Evolutionary conservation across 2,888 invertebrate genomes (phyloP).

Genomic region (Flexamia atlantica): DNA sequence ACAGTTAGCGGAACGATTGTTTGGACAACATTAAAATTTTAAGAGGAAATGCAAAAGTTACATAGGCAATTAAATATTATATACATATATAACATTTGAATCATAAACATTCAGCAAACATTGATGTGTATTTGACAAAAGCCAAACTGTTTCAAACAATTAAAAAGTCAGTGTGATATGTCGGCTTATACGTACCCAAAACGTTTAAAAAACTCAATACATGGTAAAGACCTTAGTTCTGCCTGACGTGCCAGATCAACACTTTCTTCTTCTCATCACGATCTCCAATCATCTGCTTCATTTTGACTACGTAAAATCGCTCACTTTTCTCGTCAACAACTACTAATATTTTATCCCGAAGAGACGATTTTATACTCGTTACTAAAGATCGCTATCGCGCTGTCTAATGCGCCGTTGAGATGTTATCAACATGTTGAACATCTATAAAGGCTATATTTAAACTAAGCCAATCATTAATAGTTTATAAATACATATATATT

Average conservation of each 20-base stretch:
- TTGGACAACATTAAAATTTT: no score
- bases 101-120: no score
- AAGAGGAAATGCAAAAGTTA: no score
- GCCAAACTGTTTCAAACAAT: no score
- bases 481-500: neutral
- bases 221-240: neutral
- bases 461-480: neutral
- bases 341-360: no score
- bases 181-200: slow-evolving; percentile 24
- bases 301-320: neutral
- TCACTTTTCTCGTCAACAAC: neutral
- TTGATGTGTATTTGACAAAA: no score
- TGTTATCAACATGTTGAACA: neutral
- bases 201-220: neutral
- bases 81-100: no score
- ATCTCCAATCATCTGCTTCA: slow-evolving; percentile 39
- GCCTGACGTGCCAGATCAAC: slow-evolving; percentile 43
- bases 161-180: no score
- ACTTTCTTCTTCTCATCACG: slow-evolving; percentile 51
- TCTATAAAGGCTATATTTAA: neutral
- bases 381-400: neutral
- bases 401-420: neutral
- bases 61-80: no score
- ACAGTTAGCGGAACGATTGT: no score
- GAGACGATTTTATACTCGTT: neutral